Base-by-base conservation (phyloP, 2,888 invertebrate species). In the Torymus texanus region DNA sequence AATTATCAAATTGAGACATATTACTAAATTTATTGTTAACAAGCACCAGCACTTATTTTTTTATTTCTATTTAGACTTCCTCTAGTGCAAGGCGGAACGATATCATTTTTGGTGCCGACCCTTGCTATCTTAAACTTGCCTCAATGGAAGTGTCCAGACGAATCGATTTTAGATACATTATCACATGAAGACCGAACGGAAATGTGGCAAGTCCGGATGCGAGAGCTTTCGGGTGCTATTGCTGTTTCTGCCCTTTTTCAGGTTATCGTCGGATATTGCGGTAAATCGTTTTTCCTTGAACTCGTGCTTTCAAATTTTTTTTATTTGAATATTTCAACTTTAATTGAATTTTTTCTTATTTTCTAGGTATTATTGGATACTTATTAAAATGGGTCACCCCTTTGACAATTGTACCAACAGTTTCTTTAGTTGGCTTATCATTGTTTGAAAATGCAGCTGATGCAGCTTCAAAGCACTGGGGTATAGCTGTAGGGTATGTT, bases 381-480 rank as follows among this genome's bases (percentile, higher is more conserved):
- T 87, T 96, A 74, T 90, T 97, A 1, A 93, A 93, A 67, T 95
- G 93, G 86, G 95, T 97, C 72, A 96, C 97, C 0, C 97, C 97
- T 0, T 90, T 97, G 79, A 95, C 96, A 0, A 96, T 97, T 72
- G 95, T 94, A 0, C 97, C 97, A 0, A 96, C 96, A 0, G 95
- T 97, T 11, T 93, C 95, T 0, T 91, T 97, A 74, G 95, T 97
- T 78, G 97, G 97, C 0, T 90, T 97, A 14, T 95, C 96, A 0
- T 91, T 97, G 59, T 96, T 97, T 87, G 94, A 94, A 87, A 95
- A 95, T 88, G 96, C 97, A 0, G 94, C 95, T 0, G 92, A 92
- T 0, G 95, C 95, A n/a, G 96, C 97, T 0, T 93, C 95, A 0
- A 93, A 94, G 86, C 95, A 97, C 84, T 97, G 97, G 97, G 95